phyloP scores from a whole-genome alignment of 2,888 invertebrate species.

The Trissoscelio sp. region DNA sequence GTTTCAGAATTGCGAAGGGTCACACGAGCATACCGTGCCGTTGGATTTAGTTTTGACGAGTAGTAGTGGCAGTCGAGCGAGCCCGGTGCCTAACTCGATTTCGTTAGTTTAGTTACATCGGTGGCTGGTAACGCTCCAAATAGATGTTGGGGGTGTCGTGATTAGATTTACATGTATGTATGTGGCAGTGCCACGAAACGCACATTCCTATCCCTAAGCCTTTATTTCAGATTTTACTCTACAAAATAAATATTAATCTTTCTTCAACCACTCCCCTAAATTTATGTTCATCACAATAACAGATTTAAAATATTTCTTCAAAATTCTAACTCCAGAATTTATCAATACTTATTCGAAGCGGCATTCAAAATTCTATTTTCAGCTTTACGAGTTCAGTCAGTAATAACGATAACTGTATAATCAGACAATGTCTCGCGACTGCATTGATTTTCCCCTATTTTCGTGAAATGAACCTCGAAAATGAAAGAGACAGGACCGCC shows the following conservation, averaged over 20 bases:
- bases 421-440: constrained; percentile 52
- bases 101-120: constrained; percentile 83
- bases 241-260: constrained; percentile 70
- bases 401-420: constrained; percentile 63
- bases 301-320: neutral
- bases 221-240: constrained; percentile 72
- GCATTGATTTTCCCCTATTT: constrained; percentile 70
- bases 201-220: constrained; percentile 72
- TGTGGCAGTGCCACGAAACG: constrained; percentile 57
- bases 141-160: constrained; percentile 80
- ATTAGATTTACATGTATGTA: constrained; percentile 83
- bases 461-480: constrained; percentile 79
- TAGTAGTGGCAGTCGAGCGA: constrained; percentile 74
- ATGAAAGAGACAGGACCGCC: constrained; percentile 74
- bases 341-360: neutral
- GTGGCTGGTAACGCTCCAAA: constrained; percentile 80
- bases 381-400: constrained; percentile 33
- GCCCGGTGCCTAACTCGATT: constrained; percentile 81
- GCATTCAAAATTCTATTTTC: constrained; percentile 1
- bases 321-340: no score
- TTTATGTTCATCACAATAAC: neutral
- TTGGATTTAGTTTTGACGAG: constrained; percentile 80
- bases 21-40: constrained; percentile 72
- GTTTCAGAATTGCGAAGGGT: constrained; percentile 69
- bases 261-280: constrained; percentile 13